phyloP scores from a whole-genome alignment of 2,797 vertebrate genomes.

The Allobates femoralis region DNA sequence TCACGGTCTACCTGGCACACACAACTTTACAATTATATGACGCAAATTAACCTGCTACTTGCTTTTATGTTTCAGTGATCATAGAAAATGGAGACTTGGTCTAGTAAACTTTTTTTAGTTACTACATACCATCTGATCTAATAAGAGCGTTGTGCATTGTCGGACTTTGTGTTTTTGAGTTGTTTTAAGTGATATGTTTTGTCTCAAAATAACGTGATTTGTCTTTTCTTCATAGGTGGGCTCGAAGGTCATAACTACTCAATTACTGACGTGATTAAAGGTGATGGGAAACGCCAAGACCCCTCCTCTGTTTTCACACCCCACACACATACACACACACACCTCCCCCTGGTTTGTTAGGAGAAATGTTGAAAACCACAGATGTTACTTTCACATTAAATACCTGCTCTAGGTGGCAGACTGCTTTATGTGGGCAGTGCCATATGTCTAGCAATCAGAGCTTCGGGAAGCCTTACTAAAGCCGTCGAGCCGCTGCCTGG shows the following conservation, averaged over 20 bases:
- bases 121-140: not conserved
- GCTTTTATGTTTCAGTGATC: constrained; percentile 11
- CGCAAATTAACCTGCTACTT: not conserved
- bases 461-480: constrained; percentile 37
- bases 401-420: constrained; percentile 53
- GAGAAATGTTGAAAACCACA: constrained; percentile 47
- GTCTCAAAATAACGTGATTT: not conserved
- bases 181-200: not conserved
- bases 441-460: constrained; percentile 52
- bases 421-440: constrained; percentile 2
- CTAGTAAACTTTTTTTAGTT: too few species aligned
- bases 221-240: constrained; percentile 44
- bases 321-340: constrained; percentile 17
- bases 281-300: constrained; percentile 32
- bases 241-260: constrained; percentile 15
- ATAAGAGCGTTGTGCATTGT: not conserved
- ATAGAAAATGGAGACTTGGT: not conserved
- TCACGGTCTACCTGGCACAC: not conserved
- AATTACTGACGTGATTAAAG: constrained; percentile 53
- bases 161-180: not conserved
- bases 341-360: constrained; percentile 48
- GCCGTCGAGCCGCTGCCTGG: not conserved
- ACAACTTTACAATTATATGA: not conserved
- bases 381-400: constrained; percentile 59
- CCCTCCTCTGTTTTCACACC: constrained; percentile 20